A percentile compares a stretch with the other conserved stretches of the same genome.
phyloP scores from a whole-genome alignment of 2,797 vertebrate species.

The Chelon labrosus region DNA sequence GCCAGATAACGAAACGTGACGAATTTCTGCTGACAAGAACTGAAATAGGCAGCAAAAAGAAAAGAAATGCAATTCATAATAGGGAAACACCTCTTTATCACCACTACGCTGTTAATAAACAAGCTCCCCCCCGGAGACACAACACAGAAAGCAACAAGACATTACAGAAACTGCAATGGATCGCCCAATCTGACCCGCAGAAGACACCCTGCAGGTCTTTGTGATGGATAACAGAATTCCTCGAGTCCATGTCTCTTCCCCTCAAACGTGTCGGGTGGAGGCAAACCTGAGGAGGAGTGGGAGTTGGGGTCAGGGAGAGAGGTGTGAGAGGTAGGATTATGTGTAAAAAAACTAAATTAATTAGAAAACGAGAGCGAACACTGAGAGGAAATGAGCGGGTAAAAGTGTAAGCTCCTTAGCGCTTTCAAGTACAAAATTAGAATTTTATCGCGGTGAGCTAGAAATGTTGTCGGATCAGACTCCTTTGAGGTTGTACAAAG shows the following conservation, averaged over 20 bases:
- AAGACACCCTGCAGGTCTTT: constrained; percentile 32
- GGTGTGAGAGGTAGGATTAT: not conserved
- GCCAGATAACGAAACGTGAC: not conserved
- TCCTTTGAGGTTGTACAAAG: not conserved
- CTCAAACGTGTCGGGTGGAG: not conserved
- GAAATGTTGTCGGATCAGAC: not conserved
- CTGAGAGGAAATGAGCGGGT: constrained; percentile 1
- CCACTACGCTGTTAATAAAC: constrained; percentile 26
- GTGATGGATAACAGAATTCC: constrained; percentile 43
- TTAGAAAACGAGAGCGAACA: constrained; percentile 14
- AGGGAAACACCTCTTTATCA: not conserved
- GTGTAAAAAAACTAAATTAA: not conserved
- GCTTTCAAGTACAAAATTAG: constrained; percentile 13
- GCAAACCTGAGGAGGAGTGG: too few relatives aligned
- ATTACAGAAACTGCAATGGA: constrained; percentile 8
- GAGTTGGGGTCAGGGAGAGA: not conserved
- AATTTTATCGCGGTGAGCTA: constrained; percentile 12
- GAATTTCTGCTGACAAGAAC: not conserved
- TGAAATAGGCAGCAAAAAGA: constrained; percentile 8
- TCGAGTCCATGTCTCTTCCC: constrained; percentile 20
- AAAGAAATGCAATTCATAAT: constrained; percentile 1
- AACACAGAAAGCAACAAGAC: not conserved
- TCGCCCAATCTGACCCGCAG: constrained; percentile 17
- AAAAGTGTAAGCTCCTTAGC: not conserved
- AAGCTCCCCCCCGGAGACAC: not conserved